phyloP scores from a whole-genome alignment of 2,888 invertebrate species.

The Drosophila fulvimacula region DNA sequence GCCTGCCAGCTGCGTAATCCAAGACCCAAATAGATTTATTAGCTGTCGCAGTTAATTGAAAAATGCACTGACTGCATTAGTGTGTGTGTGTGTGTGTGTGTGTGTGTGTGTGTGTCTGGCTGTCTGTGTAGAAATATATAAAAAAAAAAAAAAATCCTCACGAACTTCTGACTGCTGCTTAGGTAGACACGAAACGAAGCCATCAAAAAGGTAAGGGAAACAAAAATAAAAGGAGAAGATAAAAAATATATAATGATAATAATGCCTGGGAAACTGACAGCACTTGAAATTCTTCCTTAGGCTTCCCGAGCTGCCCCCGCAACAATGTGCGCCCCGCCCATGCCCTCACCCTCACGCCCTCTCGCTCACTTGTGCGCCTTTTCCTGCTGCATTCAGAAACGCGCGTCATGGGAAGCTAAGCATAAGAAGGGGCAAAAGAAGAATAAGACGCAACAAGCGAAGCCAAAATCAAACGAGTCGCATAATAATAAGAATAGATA shows the following conservation, averaged over 20 bases:
- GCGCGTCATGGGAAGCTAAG: constrained; percentile 57
- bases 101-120: constrained; percentile 11
- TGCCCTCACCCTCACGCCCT: constrained; percentile 5
- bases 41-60: constrained; percentile 47
- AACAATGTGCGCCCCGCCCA: neutral
- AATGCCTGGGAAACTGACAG: constrained; percentile 47
- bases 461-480: neutral
- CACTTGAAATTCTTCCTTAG: constrained; percentile 59
- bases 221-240: constrained; percentile 2
- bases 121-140: neutral
- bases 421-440: constrained; percentile 16
- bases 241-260: constrained; percentile 29
- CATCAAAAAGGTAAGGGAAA: constrained; percentile 17
- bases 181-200: constrained; percentile 36
- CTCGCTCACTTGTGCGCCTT: constrained; percentile 21
- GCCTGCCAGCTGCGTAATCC: constrained; percentile 41
- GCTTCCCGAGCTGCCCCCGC: constrained; percentile 13
- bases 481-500: constrained; percentile 8
- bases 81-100: constrained; percentile 8
- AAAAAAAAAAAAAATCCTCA: constrained; percentile 23
- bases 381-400: constrained; percentile 47
- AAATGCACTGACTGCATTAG: constrained; percentile 36
- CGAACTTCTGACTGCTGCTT: constrained; percentile 18
- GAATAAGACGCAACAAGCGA: constrained; percentile 2
- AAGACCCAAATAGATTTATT: constrained; percentile 68